Evolutionary conservation across 2,888 invertebrate species (phyloP).

Genomic region (Clitarchus hookeri): DNA sequence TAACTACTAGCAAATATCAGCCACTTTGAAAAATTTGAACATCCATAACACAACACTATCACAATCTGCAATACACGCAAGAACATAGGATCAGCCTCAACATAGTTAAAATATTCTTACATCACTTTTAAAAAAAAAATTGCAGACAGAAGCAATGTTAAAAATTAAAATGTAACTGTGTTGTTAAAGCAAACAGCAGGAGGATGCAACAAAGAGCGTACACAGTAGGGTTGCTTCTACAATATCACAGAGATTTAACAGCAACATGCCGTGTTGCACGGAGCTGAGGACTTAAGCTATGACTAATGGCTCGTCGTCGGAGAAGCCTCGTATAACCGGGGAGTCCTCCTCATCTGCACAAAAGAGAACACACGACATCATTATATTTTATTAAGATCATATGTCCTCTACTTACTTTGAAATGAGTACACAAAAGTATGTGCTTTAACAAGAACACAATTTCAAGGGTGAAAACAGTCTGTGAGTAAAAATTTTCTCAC

Average conservation of each 20-base stretch:
- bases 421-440: background rate
- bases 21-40: background rate
- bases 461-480: no score
- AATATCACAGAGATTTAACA: constrained; percentile 40
- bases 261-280: background rate
- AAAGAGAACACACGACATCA: constrained; percentile 40
- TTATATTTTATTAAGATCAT: no score
- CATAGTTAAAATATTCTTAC: no score
- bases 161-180: background rate
- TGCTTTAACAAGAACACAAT: background rate
- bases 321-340: constrained; percentile 88
- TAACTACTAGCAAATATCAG: background rate
- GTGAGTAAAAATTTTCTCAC: no score
- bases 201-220: background rate
- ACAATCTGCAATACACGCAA: background rate
- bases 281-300: constrained; percentile 67
- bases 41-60: background rate
- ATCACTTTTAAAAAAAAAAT: no score
- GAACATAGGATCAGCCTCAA: no score
- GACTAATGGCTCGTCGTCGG: constrained; percentile 92
- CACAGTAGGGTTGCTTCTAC: background rate
- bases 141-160: background rate
- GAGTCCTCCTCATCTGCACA: constrained; percentile 78
- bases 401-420: no score
- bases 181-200: background rate